These are phyloP conservation scores for Peromyscus eremicus DNA, from an alignment of 2,797 vertebrate species.

Conservation along the genomic window DNA sequence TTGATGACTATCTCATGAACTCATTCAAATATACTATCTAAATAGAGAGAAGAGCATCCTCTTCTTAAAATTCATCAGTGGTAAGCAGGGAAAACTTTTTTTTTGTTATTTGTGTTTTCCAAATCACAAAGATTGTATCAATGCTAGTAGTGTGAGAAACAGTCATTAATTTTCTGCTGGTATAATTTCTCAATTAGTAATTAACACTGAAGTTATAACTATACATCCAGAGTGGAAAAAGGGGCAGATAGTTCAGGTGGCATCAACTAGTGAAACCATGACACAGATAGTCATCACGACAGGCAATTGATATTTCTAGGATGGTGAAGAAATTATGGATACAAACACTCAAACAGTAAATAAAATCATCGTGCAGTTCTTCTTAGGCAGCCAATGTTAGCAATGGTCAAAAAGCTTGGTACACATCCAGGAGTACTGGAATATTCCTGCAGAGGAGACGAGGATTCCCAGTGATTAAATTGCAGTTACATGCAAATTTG, in stretches of 20 bases:
- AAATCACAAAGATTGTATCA: background rate
- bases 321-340: background rate
- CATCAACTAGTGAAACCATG: background rate
- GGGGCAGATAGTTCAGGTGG: background rate
- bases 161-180: background rate
- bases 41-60: background rate
- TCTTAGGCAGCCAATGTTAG: background rate
- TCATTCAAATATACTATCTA: background rate
- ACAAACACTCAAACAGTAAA: background rate
- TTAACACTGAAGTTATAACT: background rate
- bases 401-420: background rate
- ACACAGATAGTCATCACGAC: background rate
- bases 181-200: background rate
- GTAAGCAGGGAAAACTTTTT: background rate
- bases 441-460: background rate
- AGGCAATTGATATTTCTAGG: background rate
- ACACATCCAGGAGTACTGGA: too few species aligned
- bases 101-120: background rate
- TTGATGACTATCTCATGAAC: background rate
- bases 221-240: background rate
- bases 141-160: background rate
- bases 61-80: background rate
- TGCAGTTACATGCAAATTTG: background rate
- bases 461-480: background rate
- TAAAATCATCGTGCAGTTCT: background rate